phyloP scores from a whole-genome alignment of 2,888 invertebrate species.

The Myathropa florea region DNA sequence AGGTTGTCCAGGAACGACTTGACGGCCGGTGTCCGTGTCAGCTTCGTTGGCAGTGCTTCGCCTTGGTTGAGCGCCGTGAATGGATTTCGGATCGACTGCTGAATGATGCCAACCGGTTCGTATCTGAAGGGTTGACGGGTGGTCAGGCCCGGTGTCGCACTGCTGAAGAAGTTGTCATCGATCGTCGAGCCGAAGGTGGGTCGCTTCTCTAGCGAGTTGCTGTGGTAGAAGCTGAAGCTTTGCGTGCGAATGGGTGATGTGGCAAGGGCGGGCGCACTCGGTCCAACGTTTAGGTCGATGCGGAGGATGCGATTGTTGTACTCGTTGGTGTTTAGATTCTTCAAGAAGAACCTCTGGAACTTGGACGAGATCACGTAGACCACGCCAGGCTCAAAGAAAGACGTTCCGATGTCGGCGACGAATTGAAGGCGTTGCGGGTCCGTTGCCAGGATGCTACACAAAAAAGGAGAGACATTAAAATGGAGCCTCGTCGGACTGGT shows the following conservation, averaged over 20 bases:
- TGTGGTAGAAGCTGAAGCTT: constrained; percentile 50
- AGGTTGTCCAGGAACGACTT: constrained; percentile 77
- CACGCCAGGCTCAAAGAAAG: constrained; percentile 85
- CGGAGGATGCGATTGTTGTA: constrained; percentile 88
- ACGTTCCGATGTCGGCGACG: constrained; percentile 87
- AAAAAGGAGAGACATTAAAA: neutral
- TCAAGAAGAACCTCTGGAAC: constrained; percentile 90
- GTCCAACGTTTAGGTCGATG: constrained; percentile 77
- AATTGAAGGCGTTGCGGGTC: constrained; percentile 89
- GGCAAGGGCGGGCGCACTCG: neutral
- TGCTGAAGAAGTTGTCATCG: constrained; percentile 73
- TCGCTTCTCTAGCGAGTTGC: constrained; percentile 43
- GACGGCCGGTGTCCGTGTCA: constrained; percentile 54
- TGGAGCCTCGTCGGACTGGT: neutral
- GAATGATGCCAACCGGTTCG: constrained; percentile 74
- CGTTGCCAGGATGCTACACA: constrained; percentile 85
- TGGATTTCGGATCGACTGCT: constrained; percentile 76
- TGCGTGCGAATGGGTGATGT: constrained; percentile 22
- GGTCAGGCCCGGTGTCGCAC: constrained; percentile 65
- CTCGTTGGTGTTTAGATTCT: constrained; percentile 85
- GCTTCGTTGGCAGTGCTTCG: constrained; percentile 75
- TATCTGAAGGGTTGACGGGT: constrained; percentile 75
- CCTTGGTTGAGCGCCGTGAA: constrained; percentile 79
- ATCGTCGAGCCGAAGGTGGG: constrained; percentile 64
- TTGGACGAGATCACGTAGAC: constrained; percentile 89